These are phyloP conservation scores for Oryctolagus cuniculus DNA, from an alignment of 2,113 vertebrate genomes.

Conservation along the genomic window DNA sequence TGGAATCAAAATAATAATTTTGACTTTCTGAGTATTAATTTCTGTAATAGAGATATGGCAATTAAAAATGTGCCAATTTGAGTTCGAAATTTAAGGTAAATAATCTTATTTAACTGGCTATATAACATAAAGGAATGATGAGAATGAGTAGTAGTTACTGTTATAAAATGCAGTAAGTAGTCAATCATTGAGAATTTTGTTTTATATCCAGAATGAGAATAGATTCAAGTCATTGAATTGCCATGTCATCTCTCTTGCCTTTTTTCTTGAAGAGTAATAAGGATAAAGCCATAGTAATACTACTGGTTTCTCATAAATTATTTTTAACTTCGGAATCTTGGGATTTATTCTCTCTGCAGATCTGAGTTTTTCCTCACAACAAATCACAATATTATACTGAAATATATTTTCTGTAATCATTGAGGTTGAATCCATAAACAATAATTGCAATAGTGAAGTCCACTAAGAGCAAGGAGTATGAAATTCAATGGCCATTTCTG, in stretches of 20 bases:
- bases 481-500: neutral
- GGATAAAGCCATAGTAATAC: neutral
- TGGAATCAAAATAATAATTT: neutral
- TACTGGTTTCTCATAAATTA: neutral
- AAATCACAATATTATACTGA: neutral
- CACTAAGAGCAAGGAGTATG: neutral
- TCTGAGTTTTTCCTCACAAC: neutral
- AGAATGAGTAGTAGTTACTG: neutral
- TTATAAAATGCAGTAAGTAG: neutral
- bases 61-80: neutral
- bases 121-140: neutral
- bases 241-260: too few species aligned
- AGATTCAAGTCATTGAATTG: neutral
- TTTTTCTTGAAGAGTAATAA: neutral
- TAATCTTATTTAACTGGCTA: neutral
- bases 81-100: neutral
- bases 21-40: neutral
- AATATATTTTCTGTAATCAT: neutral
- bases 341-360: neutral
- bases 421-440: neutral
- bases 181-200: neutral
- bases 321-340: neutral
- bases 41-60: neutral
- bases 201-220: neutral
- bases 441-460: neutral